Evolutionary conservation across 2,888 invertebrate genomes (phyloP), one percentile per base, ranked within the genome.

Genomic region (Clostera curtula): DNA sequence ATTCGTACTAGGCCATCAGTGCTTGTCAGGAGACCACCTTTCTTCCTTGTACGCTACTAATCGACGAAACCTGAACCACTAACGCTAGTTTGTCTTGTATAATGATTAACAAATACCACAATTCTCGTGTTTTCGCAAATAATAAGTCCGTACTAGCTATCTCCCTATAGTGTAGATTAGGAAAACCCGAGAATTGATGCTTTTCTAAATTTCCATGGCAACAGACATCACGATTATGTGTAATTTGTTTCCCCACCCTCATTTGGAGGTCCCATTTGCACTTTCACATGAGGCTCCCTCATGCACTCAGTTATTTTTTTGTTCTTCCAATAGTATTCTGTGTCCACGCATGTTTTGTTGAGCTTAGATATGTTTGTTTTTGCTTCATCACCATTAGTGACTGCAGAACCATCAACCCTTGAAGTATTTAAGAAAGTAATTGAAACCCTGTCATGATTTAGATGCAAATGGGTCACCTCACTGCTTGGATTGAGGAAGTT

Each of bases 301-400:
- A 56, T 62, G 56, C 49, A 50, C 53, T 49, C 43, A 49, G 47
- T 56, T 54, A 51, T 49, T 57, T 58, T 52, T 51, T 59, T 50
- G 47, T 61, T 62, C 49, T 50, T 60, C 64, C 56, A 46, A 49
- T 52, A 49, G 58, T 57, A 59, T 49, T 71, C 82, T 83, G 82
- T 83, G 83, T 83, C 82, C 82, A 76, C 80, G 82, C 80, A 77
- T 82, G 82, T 74, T 72, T 71, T 70, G 63, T 70, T 57, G 54
- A 54, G 39, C 44, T 50, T 49, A 43, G 54, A 49, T 44, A 50
- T 42, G 29, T 22, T 31, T 19, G 17, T 40, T 15, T 31, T 43
- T 36, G 18, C 40, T 49, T 47, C 41, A 45, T 39, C 41, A 38
- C 44, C 42, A 42, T 54, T 61, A 57, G 36, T 56, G 61, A 47